These are phyloP conservation scores for Osmerus mordax DNA, from an alignment of 2,113 vertebrate genomes.

Conservation along the genomic window DNA sequence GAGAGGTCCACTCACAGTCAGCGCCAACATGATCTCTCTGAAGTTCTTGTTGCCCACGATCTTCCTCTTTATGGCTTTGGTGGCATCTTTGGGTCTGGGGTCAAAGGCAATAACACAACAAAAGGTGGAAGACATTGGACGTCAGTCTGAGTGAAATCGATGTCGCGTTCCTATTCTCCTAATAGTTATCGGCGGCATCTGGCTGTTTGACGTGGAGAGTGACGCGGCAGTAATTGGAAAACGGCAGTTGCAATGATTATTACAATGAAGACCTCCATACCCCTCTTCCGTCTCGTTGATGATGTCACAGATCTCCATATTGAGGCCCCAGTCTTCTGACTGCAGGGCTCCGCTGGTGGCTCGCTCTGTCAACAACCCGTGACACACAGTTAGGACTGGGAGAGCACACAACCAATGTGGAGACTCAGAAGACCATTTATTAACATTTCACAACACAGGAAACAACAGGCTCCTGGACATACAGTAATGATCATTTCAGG, in stretches of 20 bases:
- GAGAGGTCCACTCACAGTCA: conserved; percentile 75
- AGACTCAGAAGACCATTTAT: too few species aligned
- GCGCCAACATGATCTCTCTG: conserved; percentile 91
- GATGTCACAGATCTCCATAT: conserved; percentile 78
- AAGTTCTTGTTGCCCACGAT: conserved; percentile 94
- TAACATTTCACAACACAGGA: too few species aligned
- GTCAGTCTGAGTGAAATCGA: neutral
- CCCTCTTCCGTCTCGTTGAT: conserved; percentile 76
- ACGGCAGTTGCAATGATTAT: neutral
- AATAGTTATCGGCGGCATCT: neutral
- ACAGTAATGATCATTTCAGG: too few species aligned
- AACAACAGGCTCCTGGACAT: too few species aligned
- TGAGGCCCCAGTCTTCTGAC: conserved; percentile 72
- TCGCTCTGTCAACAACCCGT: conserved; percentile 54
- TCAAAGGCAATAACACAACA: conserved; percentile 19
- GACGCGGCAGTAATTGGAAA: neutral
- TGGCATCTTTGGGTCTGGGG: conserved; percentile 89
- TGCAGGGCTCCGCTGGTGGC: conserved; percentile 62
- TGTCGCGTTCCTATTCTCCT: neutral
- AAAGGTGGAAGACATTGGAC: neutral
- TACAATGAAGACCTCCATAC: conserved; percentile 6
- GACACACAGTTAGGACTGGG: neutral
- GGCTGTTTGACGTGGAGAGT: neutral
- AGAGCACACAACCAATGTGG: neutral
- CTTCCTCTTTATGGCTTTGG: conserved; percentile 91